Evolutionary conservation across 2,888 invertebrate genomes (phyloP), one percentile per base, ranked within the genome.

Genomic region (Brachypterus glaber): DNA sequence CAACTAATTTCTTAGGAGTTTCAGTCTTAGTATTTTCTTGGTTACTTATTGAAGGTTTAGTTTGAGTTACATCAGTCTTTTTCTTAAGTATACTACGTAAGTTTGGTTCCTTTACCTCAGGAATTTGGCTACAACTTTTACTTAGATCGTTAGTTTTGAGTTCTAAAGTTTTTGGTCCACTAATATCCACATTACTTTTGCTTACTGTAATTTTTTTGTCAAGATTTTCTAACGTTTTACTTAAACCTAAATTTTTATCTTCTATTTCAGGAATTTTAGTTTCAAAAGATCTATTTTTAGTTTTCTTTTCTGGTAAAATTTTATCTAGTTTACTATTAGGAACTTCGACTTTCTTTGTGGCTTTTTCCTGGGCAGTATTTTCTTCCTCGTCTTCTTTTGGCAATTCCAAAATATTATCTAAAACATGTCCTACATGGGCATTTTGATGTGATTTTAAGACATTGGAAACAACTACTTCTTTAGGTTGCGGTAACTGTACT

Each of bases 381-480:
- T 9, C 29, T 11, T n/a, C n/a, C n/a, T n/a, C n/a, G n/a, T n/a
- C n/a, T n/a, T n/a, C n/a, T n/a, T n/a, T n/a, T n/a, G n/a, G n/a
- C n/a, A n/a, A n/a, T n/a, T n/a, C n/a, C n/a, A n/a, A n/a, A n/a
- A n/a, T n/a, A n/a, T n/a, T n/a, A n/a, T 55, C 43, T 3, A 49
- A 33, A 32, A 46, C 35, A 11, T 47, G 29, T 4, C 50, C 48
- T 9, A 42, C 16, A 15, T 43, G 46, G 2, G 37, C 47, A 5
- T 43, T n/a, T n/a, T n/a, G n/a, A n/a, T n/a, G n/a, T n/a, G n/a
- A n/a, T n/a, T n/a, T n/a, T n/a, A n/a, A n/a, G 35, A 59, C 46
- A 35, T 55, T 52, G 3, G 54, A 49, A 14, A 60, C 36, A 3
- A 60, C 33, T 30, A 45, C 43, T 14, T 45, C 44, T 44, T 54